phyloP scores from a whole-genome alignment of 1,140 invertebrate genomes.

The Caenorhabditis brenneri region DNA sequence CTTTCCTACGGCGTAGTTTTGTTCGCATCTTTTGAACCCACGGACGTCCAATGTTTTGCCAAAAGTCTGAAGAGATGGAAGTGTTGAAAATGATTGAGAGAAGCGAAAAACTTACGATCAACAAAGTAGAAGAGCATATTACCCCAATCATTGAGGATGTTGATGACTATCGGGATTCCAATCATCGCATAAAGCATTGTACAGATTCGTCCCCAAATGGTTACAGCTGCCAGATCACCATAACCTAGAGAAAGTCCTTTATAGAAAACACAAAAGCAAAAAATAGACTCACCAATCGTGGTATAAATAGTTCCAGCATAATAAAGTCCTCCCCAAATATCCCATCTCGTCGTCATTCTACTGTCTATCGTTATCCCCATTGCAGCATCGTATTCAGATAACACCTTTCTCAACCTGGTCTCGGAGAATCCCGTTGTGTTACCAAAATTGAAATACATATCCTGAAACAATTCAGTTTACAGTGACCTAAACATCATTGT shows the following conservation, averaged over 20 bases:
- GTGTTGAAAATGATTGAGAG: background rate
- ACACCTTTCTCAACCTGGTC: conserved; percentile 39
- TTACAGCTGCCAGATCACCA: conserved; percentile 51
- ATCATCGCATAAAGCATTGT: conserved; percentile 58
- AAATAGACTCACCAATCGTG: conserved; percentile 52
- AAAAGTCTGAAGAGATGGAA: background rate
- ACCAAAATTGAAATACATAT: background rate
- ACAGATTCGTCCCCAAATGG: conserved; percentile 45
- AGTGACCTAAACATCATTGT: background rate
- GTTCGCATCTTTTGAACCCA: background rate
- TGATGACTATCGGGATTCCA: conserved; percentile 58
- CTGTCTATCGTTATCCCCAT: conserved; percentile 48
- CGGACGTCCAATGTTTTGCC: background rate
- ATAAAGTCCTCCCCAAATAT: conserved; percentile 55
- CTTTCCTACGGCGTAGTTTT: background rate
- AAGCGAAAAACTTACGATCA: conserved; percentile 45
- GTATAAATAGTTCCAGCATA: conserved; percentile 58
- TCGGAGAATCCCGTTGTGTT: conserved; percentile 13
- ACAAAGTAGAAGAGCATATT: conserved; percentile 53
- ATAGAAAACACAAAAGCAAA: background rate
- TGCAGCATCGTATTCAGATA: conserved; percentile 52
- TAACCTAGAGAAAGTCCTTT: conserved; percentile 40
- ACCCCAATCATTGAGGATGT: conserved; percentile 58
- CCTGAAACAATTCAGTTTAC: background rate
- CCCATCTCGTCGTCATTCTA: conserved; percentile 52